phyloP scores from a whole-genome alignment of 2,113 vertebrate species.

The Sinocyclocheilus grahami region DNA sequence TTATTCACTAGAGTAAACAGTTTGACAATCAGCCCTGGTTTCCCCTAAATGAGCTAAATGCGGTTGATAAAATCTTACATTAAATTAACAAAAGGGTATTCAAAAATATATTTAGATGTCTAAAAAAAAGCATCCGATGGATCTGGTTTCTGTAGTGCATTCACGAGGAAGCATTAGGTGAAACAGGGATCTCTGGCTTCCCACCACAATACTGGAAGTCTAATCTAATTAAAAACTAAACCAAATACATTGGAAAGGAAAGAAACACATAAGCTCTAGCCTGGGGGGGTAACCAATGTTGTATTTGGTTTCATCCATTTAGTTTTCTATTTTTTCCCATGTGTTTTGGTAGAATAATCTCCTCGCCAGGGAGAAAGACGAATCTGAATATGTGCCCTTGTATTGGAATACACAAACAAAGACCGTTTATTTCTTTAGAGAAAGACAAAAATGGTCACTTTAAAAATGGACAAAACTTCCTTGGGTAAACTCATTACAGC shows the following conservation, averaged over 20 bases:
- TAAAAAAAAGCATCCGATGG: constrained; percentile 27
- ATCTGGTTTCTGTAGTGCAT: constrained; percentile 52
- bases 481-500: constrained; percentile 64
- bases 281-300: constrained; percentile 33
- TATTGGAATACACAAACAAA: constrained; percentile 54
- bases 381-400: constrained; percentile 41
- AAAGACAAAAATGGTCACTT: constrained; percentile 67
- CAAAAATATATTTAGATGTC: constrained; percentile 26
- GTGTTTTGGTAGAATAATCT: constrained; percentile 63
- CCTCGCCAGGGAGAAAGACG: constrained; percentile 52
- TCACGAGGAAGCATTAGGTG: constrained; percentile 47
- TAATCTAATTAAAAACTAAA: constrained; percentile 63
- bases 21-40: not conserved
- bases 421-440: constrained; percentile 70
- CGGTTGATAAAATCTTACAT: not conserved
- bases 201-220: constrained; percentile 57
- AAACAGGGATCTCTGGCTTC: constrained; percentile 48
- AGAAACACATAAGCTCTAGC: constrained; percentile 49
- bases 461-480: constrained; percentile 67
- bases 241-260: constrained; percentile 57
- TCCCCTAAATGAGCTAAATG: not conserved
- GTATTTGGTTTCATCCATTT: constrained; percentile 56
- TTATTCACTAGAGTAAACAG: not conserved
- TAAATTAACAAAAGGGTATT: not conserved
- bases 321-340: constrained; percentile 40